These are phyloP conservation scores for Pterocles burchelli DNA, from an alignment of 2,113 vertebrate species.

Conservation along the genomic window DNA sequence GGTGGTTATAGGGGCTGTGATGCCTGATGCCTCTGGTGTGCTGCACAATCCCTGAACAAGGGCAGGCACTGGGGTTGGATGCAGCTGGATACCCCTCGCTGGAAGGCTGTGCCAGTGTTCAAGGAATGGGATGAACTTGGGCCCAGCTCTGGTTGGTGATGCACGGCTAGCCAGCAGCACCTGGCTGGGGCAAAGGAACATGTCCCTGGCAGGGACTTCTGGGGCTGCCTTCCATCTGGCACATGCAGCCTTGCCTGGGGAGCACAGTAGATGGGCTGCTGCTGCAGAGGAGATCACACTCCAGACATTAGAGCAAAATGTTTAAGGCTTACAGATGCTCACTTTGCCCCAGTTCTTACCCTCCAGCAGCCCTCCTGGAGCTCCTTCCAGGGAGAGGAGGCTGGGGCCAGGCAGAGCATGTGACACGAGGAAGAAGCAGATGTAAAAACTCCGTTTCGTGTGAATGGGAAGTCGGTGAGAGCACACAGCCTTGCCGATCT, in stretches of 20 bases:
- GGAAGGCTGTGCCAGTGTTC: neutral
- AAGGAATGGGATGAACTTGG: neutral
- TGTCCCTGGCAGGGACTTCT: fast-evolving
- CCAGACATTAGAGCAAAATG: neutral
- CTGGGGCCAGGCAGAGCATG: fast-evolving
- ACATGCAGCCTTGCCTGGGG: too few relatives aligned
- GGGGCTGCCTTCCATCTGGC: neutral
- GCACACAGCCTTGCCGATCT: neutral
- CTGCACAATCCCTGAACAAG: neutral
- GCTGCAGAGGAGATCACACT: neutral
- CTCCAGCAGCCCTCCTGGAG: neutral
- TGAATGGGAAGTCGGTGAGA: neutral
- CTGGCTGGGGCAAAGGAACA: neutral
- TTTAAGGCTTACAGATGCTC: neutral
- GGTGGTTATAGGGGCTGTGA: neutral
- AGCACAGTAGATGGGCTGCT: neutral
- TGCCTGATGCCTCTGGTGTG: neutral
- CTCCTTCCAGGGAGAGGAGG: neutral
- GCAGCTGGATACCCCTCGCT: fast-evolving
- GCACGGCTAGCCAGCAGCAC: neutral
- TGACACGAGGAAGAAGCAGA: neutral
- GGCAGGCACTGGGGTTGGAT: neutral
- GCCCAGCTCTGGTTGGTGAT: neutral
- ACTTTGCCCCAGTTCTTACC: neutral
- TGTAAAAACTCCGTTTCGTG: neutral